Conservation (phyloP, 2,113 vertebrate species). For the Oreochromis niloticus region DNA sequence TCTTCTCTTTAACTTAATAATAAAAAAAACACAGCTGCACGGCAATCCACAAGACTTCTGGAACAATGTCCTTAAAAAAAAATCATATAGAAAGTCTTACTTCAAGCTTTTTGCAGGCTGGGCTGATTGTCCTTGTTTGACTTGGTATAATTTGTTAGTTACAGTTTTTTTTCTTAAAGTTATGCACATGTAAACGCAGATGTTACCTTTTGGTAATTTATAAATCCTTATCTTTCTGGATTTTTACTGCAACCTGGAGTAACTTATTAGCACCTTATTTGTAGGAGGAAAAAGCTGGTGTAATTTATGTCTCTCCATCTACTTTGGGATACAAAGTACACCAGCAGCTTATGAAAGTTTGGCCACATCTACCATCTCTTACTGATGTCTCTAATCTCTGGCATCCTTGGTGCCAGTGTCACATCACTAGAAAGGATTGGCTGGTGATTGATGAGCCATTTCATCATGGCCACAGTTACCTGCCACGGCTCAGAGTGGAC, state of each 20-base stretch:
- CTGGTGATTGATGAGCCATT: constrained; percentile 72
- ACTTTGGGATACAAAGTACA: neutral
- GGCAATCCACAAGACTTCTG: too few species aligned
- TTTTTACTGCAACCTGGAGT: neutral
- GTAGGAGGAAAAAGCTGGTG: neutral
- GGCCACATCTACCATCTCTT: neutral
- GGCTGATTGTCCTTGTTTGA: neutral
- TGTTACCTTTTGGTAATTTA: neutral
- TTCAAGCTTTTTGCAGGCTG: neutral
- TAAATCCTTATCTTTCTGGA: neutral
- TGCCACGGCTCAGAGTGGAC: constrained; percentile 67
- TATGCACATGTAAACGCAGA: neutral
- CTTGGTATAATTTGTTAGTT: neutral
- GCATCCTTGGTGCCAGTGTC: neutral
- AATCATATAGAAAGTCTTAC: neutral
- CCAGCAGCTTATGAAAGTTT: neutral
- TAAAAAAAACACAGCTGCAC: too few species aligned
- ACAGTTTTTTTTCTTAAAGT: neutral
- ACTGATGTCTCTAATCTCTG: neutral
- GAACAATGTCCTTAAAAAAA: too few species aligned
- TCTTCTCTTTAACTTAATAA: too few species aligned
- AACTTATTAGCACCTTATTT: neutral
- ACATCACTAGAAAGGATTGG: constrained; percentile 35
- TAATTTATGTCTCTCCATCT: neutral
- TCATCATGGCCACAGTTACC: constrained; percentile 68